Conservation (phyloP, 2,113 vertebrate species). For the Syngnathus floridae region DNA sequence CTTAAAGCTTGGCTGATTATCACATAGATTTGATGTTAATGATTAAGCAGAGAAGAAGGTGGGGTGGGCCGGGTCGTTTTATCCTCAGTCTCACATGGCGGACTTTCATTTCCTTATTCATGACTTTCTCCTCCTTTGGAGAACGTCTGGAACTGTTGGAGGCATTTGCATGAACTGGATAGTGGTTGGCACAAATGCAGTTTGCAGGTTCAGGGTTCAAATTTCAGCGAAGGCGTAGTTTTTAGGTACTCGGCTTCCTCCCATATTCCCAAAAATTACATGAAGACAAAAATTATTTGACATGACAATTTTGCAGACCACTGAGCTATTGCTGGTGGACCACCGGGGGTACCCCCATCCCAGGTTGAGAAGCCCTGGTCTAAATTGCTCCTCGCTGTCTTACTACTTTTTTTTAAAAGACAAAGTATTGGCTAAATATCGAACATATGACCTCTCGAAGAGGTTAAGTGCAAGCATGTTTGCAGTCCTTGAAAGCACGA, state of each 20-base stretch:
- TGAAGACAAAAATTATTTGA: not conserved
- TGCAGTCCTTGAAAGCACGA: not conserved
- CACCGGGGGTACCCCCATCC: not conserved
- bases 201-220: not conserved
- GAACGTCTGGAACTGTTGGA: slow-evolving; percentile 18
- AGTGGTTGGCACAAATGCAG: too few species aligned
- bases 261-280: too few species aligned
- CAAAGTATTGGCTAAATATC: slow-evolving; percentile 28
- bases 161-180: slow-evolving; percentile 6
- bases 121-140: slow-evolving; percentile 30
- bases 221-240: too few species aligned
- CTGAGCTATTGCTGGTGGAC: not conserved
- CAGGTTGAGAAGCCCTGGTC: not conserved
- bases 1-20: slow-evolving; percentile 48
- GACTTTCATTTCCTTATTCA: slow-evolving; percentile 48
- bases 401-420: not conserved
- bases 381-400: not conserved
- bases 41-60: slow-evolving; percentile 45
- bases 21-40: slow-evolving; percentile 57
- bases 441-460: slow-evolving; percentile 31
- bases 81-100: slow-evolving; percentile 45
- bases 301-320: not conserved
- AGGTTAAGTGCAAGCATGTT: slow-evolving; percentile 24
- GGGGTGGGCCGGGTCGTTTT: slow-evolving; percentile 26
- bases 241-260: too few species aligned